A percentile compares a stretch with the other conserved stretches of the same genome.
Conservation (phyloP, 2,888 invertebrate species). For the Drosophila neotestacea region DNA sequence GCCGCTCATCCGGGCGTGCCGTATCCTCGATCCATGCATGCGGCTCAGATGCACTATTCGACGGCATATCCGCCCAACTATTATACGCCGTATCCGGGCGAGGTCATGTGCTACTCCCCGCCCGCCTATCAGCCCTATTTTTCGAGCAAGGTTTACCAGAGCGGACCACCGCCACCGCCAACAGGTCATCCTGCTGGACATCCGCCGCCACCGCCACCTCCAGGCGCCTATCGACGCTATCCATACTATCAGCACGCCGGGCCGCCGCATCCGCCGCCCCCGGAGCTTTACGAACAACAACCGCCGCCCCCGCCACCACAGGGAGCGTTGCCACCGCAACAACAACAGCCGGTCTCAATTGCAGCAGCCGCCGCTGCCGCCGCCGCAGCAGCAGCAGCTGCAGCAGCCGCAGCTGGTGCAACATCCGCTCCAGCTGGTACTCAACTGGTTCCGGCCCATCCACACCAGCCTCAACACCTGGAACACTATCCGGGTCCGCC, state of each 20-base stretch:
- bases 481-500: slow-evolving; percentile 87
- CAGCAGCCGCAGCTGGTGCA: slow-evolving; percentile 67
- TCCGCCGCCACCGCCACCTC: slow-evolving; percentile 81
- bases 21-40: slow-evolving; percentile 84
- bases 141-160: slow-evolving; percentile 86
- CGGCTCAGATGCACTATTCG: slow-evolving; percentile 85
- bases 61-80: slow-evolving; percentile 85
- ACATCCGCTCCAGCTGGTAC: slow-evolving; percentile 70
- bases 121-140: slow-evolving; percentile 87
- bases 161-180: slow-evolving; percentile 83
- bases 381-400: slow-evolving; percentile 66
- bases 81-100: slow-evolving; percentile 84
- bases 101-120: slow-evolving; percentile 86
- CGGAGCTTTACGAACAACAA: slow-evolving; percentile 84
- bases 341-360: slow-evolving; percentile 45
- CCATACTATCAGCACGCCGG: slow-evolving; percentile 72
- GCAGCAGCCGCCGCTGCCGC: slow-evolving; percentile 56
- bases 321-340: slow-evolving; percentile 30
- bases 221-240: slow-evolving; percentile 72
- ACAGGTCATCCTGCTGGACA: slow-evolving; percentile 74
- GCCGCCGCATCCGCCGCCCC: slow-evolving; percentile 72
- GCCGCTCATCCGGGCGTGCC: slow-evolving; percentile 83
- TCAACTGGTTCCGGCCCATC: slow-evolving; percentile 85
- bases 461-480: slow-evolving; percentile 81
- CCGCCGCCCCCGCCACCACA: slow-evolving; percentile 49